These are phyloP conservation scores for Xestia sexstrigata DNA, from an alignment of 2,888 invertebrate genomes.

Conservation along the genomic window DNA sequence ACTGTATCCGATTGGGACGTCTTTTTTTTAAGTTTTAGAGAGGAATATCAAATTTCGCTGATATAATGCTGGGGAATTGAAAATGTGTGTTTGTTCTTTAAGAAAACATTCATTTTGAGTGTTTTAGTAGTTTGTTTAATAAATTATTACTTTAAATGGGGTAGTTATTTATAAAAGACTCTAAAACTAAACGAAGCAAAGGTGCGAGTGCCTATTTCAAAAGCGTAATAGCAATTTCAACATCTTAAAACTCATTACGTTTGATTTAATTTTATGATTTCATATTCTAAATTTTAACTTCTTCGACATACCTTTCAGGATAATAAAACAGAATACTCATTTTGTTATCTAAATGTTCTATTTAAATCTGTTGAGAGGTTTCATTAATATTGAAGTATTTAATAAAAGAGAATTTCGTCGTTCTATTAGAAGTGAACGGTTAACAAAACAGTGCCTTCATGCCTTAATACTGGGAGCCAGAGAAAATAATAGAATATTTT, in stretches of 20 bases:
- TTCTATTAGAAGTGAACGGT: conserved; percentile 43
- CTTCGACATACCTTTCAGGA: conserved; percentile 61
- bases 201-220: conserved; percentile 42
- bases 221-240: conserved; percentile 54
- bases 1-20: conserved; percentile 57
- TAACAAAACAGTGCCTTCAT: conserved; percentile 52
- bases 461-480: conserved; percentile 36
- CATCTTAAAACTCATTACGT: conserved; percentile 62
- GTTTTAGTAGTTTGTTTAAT: not conserved
- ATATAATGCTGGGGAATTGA: conserved; percentile 30
- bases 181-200: conserved; percentile 35
- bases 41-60: conserved; percentile 53
- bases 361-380: conserved; percentile 55
- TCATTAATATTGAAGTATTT: conserved; percentile 58
- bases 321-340: conserved; percentile 65
- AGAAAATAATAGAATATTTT: conserved; percentile 52
- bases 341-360: conserved; percentile 58
- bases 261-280: conserved; percentile 66
- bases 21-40: conserved; percentile 61
- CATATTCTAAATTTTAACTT: conserved; percentile 66
- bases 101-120: not conserved
- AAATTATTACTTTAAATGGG: conserved; percentile 17
- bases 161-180: conserved; percentile 22
- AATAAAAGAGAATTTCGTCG: conserved; percentile 53
- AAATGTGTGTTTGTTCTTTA: conserved; percentile 9